phyloP scores from a whole-genome alignment of 2,888 invertebrate species.

The Papilio gigon region DNA sequence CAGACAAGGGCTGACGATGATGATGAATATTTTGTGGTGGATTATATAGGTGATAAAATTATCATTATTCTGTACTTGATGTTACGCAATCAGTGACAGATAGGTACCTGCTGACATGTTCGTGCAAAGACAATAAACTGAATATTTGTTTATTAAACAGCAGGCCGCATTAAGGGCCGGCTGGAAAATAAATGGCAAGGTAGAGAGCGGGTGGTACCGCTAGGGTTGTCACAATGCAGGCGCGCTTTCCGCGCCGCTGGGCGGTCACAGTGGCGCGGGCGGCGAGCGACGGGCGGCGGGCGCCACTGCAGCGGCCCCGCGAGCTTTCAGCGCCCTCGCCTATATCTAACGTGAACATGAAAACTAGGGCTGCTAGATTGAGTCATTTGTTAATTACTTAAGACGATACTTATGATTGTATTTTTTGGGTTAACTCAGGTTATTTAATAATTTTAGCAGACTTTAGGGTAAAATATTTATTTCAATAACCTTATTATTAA shows the following conservation, averaged over 20 bases:
- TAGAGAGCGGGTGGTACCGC: conserved; percentile 50
- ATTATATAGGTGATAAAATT: neutral
- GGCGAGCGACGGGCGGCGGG: conserved; percentile 52
- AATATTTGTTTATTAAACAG: conserved; percentile 30
- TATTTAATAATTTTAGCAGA: neutral
- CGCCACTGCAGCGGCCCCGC: conserved; percentile 39
- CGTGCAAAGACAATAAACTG: neutral
- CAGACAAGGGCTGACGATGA: no score
- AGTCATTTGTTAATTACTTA: conserved; percentile 11
- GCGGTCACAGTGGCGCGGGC: conserved; percentile 56
- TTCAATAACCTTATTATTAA: neutral
- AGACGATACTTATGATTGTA: neutral
- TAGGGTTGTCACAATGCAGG: conserved; percentile 70
- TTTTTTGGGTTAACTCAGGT: neutral
- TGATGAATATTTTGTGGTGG: no score
- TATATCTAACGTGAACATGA: conserved; percentile 39
- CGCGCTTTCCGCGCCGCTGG: conserved; percentile 68
- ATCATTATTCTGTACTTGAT: neutral
- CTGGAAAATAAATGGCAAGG: conserved; percentile 30
- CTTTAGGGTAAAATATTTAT: no score
- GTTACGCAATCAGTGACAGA: neutral
- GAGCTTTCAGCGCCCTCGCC: conserved; percentile 36
- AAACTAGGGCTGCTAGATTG: conserved; percentile 38
- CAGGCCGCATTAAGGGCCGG: conserved; percentile 22
- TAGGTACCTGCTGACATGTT: neutral